Percentiles rank a stretch among this genome's conserved stretches.
Evolutionary conservation across 2,888 invertebrate species (phyloP).

Genomic region (Thereva unica): DNA sequence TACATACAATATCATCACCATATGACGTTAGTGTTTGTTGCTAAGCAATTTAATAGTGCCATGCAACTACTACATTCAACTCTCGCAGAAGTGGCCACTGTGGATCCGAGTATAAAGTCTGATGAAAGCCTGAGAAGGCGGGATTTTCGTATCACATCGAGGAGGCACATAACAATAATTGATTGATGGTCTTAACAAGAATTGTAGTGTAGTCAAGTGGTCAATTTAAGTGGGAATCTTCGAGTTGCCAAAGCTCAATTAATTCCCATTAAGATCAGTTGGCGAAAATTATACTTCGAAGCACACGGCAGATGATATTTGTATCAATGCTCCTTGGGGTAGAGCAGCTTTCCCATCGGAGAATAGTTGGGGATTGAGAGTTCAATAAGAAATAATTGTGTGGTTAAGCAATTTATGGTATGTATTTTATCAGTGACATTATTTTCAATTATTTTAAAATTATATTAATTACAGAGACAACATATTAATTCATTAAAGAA

Average conservation of each 20-base stretch:
- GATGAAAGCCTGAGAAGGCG: not conserved
- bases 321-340: too few species aligned
- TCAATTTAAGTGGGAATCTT: constrained; percentile 15
- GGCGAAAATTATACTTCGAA: constrained; percentile 11
- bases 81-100: too few species aligned
- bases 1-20: too few species aligned
- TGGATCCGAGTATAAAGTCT: too few species aligned
- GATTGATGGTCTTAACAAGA: constrained; percentile 17
- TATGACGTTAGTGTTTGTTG: too few species aligned
- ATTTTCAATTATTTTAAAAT: not conserved
- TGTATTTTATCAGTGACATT: too few species aligned
- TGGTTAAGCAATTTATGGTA: too few species aligned
- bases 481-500: not conserved
- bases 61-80: too few species aligned
- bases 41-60: too few species aligned
- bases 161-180: constrained; percentile 16
- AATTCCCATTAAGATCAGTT: constrained; percentile 17
- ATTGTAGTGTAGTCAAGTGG: constrained; percentile 4
- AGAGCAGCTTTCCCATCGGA: too few species aligned
- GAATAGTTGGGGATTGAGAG: too few species aligned
- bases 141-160: not conserved
- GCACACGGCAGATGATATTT: not conserved
- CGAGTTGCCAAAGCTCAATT: constrained; percentile 16
- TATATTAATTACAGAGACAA: constrained; percentile 3
- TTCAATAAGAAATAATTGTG: too few species aligned